Percentiles rank a stretch among this genome's conserved stretches.
Evolutionary conservation across 2,888 invertebrate genomes (phyloP).

Genomic region (Idaea straminata): DNA sequence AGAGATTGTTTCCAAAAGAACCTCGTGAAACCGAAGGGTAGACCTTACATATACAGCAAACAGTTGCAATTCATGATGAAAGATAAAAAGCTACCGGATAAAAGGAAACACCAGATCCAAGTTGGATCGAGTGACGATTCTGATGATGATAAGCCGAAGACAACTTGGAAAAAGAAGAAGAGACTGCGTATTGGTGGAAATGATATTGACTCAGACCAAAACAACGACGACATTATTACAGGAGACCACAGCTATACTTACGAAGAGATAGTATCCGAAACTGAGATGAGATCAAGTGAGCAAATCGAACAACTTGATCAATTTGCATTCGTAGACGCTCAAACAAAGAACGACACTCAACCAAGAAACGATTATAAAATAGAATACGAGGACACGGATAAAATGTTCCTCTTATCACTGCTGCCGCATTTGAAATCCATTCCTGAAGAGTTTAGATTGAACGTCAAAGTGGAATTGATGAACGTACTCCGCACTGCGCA

Average conservation of each 20-base stretch:
- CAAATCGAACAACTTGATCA: slow-evolving; percentile 33
- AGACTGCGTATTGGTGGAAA: slow-evolving; percentile 48
- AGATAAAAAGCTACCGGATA: slow-evolving; percentile 34
- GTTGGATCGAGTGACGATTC: slow-evolving; percentile 39
- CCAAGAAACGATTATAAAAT: neutral
- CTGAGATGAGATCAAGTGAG: neutral
- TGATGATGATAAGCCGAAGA: slow-evolving; percentile 38
- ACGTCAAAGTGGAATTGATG: slow-evolving; percentile 70
- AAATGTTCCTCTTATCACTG: slow-evolving; percentile 64
- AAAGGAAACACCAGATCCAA: slow-evolving; percentile 9
- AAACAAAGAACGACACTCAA: slow-evolving; percentile 30
- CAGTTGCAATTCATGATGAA: slow-evolving; percentile 62
- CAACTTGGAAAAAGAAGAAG: slow-evolving; percentile 50
- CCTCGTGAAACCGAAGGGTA: slow-evolving; percentile 54
- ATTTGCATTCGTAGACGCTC: slow-evolving; percentile 62
- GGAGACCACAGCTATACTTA: neutral
- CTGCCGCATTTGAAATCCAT: slow-evolving; percentile 66
- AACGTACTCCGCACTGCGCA: slow-evolving; percentile 65
- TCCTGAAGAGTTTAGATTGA: slow-evolving; percentile 60
- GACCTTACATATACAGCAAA: slow-evolving; percentile 62
- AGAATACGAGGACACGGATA: slow-evolving; percentile 59
- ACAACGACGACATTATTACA: slow-evolving; percentile 35
- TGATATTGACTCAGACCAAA: slow-evolving; percentile 52
- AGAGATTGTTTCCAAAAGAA: slow-evolving; percentile 69
- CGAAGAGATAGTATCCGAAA: neutral